phyloP scores from a whole-genome alignment of 1,140 invertebrate species.

The Orius laevigatus region DNA sequence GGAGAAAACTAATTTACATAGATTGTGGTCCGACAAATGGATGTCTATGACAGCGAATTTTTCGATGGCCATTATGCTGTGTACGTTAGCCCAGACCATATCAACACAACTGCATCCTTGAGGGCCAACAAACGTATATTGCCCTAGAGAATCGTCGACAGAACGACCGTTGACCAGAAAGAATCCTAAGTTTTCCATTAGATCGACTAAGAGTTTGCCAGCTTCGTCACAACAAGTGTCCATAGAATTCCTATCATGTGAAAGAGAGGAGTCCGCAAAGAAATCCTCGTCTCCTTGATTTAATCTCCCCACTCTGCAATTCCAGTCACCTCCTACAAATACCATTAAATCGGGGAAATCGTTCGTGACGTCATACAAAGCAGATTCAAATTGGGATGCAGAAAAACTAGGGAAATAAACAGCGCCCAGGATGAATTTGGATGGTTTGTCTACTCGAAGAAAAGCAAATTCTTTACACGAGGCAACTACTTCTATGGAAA shows the following conservation, averaged over 20 bases:
- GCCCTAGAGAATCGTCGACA: background rate
- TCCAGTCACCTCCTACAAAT: constrained; percentile 1
- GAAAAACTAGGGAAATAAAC: background rate
- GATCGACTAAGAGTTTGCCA: background rate
- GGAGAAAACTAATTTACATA: too few relatives aligned
- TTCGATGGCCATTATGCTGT: background rate
- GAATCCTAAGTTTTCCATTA: background rate
- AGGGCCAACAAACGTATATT: constrained; percentile 1
- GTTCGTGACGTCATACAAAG: background rate
- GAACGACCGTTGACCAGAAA: background rate
- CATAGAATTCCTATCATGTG: background rate
- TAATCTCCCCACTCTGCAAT: background rate
- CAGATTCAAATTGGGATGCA: background rate
- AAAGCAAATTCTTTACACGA: background rate
- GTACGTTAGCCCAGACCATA: background rate
- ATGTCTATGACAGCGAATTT: background rate
- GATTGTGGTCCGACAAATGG: background rate
- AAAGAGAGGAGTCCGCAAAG: background rate
- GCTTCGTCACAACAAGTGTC: background rate
- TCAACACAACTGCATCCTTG: background rate
- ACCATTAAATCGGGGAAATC: background rate
- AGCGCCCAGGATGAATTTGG: background rate
- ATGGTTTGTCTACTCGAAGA: background rate
- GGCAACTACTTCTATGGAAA: background rate
- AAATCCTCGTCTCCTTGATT: constrained; percentile 3